phyloP scores from a whole-genome alignment of 2,888 invertebrate genomes.

The Nezara viridula region DNA sequence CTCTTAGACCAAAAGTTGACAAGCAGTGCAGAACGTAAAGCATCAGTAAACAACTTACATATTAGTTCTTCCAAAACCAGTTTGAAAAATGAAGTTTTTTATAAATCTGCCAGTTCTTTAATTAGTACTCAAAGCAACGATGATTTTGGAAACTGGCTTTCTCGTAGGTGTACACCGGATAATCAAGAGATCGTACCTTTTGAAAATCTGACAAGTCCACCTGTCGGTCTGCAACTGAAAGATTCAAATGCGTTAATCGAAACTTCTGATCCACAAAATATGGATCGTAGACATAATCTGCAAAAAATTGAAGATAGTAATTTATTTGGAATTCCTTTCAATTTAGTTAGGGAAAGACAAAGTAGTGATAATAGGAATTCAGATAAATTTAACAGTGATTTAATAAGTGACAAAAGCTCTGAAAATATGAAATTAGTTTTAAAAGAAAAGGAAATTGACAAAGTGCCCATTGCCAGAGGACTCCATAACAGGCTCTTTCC shows the following conservation, averaged over 20 bases:
- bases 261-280: background rate
- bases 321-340: background rate
- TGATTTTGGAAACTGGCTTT: conserved; percentile 20
- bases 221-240: conserved; percentile 39
- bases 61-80: conserved; percentile 38
- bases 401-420: background rate
- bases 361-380: background rate
- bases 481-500: conserved; percentile 50
- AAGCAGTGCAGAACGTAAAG: background rate
- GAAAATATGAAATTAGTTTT: background rate
- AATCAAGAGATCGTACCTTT: conserved; percentile 41
- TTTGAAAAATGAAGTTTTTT: conserved; percentile 52
- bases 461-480: background rate
- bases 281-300: background rate
- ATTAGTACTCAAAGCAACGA: conserved; percentile 53
- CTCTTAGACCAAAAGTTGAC: conserved; percentile 18
- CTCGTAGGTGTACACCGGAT: conserved; percentile 44
- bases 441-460: background rate
- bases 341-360: background rate
- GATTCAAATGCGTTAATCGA: background rate
- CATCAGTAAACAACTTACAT: background rate
- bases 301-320: background rate
- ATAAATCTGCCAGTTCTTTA: conserved; percentile 52
- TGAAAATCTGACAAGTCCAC: conserved; percentile 54
- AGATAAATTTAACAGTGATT: background rate